These are phyloP conservation scores for Incurvaria masculella DNA, from an alignment of 2,888 invertebrate species.

Conservation along the genomic window DNA sequence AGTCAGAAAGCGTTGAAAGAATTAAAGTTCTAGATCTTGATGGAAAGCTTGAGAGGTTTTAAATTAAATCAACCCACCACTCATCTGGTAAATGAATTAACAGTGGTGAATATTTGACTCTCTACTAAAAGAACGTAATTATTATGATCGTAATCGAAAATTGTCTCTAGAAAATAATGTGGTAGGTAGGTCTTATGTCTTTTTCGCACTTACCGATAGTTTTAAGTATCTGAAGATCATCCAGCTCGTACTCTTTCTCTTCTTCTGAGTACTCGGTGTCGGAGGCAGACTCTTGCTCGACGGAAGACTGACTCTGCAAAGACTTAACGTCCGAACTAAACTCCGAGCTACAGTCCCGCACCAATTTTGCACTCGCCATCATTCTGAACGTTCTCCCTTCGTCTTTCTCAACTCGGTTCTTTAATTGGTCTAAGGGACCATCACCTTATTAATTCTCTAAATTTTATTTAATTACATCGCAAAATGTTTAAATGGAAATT, in stretches of 20 bases:
- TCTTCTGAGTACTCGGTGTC: conserved; percentile 57
- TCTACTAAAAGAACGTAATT: too few species aligned
- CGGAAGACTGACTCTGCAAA: conserved; percentile 50
- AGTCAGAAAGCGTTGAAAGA: too few species aligned
- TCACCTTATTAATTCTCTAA: not conserved
- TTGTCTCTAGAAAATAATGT: too few species aligned
- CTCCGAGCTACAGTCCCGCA: conserved; percentile 52
- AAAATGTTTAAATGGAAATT: too few species aligned
- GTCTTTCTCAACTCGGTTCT: conserved; percentile 16
- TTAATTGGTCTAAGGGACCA: not conserved
- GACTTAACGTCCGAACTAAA: conserved; percentile 49
- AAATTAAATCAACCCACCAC: too few species aligned
- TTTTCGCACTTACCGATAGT: conserved; percentile 87
- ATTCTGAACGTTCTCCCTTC: conserved; percentile 30
- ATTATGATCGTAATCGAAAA: too few species aligned
- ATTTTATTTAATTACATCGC: not conserved
- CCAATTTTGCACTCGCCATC: conserved; percentile 55
- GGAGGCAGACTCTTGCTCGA: conserved; percentile 49
- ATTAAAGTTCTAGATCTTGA: too few species aligned
- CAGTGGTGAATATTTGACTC: too few species aligned
- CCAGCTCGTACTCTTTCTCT: conserved; percentile 65
- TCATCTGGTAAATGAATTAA: too few species aligned
- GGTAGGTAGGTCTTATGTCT: too few species aligned
- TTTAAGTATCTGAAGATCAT: conserved; percentile 82
- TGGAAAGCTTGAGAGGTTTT: too few species aligned